Conservation (phyloP, 2,797 vertebrate genomes). For the Acanthiza pusilla region DNA sequence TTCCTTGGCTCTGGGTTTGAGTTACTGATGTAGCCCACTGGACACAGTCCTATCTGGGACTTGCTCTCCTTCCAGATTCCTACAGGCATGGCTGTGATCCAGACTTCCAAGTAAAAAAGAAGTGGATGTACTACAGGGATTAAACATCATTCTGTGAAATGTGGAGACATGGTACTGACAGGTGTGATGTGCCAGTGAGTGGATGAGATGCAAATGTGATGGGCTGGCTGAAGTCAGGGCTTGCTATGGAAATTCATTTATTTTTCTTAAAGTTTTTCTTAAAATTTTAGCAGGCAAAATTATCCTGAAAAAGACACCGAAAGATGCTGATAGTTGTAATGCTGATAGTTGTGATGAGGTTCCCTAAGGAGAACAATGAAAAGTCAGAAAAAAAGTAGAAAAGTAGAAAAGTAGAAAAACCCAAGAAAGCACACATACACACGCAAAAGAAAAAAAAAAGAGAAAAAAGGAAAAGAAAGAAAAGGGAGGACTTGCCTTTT, state of each 20-base stretch:
- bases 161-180: not conserved
- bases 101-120: not conserved
- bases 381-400: no score
- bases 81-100: not conserved
- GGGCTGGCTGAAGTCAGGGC: not conserved
- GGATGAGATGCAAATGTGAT: not conserved
- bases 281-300: not conserved
- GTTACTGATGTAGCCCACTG: not conserved
- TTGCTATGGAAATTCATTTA: not conserved
- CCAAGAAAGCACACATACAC: not conserved
- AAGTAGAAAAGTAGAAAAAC: not conserved
- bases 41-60: not conserved
- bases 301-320: not conserved
- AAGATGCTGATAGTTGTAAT: not conserved
- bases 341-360: not conserved
- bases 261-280: not conserved
- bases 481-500: not conserved
- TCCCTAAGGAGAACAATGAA: not conserved
- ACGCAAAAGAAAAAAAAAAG: accelerated
- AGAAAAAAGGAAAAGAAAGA: no score
- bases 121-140: not conserved
- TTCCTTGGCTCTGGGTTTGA: not conserved
- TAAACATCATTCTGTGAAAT: not conserved
- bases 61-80: not conserved
- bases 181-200: not conserved